A percentile compares a stretch with the other conserved stretches of the same genome.
Conservation (phyloP, 1,140 invertebrate species). For the Frieseomelitta varia region DNA sequence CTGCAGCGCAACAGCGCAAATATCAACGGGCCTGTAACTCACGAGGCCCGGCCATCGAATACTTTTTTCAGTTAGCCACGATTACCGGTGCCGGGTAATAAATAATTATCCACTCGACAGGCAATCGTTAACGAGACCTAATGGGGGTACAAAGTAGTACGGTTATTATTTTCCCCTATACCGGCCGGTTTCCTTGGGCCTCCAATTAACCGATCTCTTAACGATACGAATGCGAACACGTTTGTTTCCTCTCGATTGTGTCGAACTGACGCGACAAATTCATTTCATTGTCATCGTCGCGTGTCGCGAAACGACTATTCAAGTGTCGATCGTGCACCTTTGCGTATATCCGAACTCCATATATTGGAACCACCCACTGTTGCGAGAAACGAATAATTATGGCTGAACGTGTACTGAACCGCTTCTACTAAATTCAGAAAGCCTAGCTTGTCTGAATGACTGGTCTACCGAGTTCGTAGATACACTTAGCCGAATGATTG, state of each 20-base stretch:
- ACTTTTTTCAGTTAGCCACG: slow-evolving; percentile 54
- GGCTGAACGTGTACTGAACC: too few relatives aligned
- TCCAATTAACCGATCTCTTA: slow-evolving; percentile 50
- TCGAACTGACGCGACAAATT: slow-evolving; percentile 21
- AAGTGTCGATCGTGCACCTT: too few relatives aligned
- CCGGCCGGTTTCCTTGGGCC: slow-evolving; percentile 2
- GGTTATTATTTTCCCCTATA: slow-evolving; percentile 44
- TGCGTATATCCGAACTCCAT: too few relatives aligned
- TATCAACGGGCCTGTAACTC: slow-evolving; percentile 64
- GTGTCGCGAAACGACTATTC: neutral
- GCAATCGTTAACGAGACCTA: slow-evolving; percentile 60
- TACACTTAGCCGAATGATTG: too few relatives aligned
- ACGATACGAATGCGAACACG: neutral
- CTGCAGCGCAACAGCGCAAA: slow-evolving; percentile 54
- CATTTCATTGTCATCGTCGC: neutral
- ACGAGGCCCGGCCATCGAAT: slow-evolving; percentile 39
- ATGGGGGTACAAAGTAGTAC: slow-evolving; percentile 53
- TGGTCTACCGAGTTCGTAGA: too few relatives aligned
- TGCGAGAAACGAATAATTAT: too few relatives aligned
- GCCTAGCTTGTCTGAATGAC: too few relatives aligned
- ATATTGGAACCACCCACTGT: too few relatives aligned
- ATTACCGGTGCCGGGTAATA: slow-evolving; percentile 40
- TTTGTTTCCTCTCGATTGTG: slow-evolving; percentile 5
- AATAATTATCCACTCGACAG: slow-evolving; percentile 60
- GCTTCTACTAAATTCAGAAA: too few relatives aligned